Percentiles rank a stretch among this genome's conserved stretches.
These are phyloP conservation scores for Drosophila nigritarsus DNA, from an alignment of 2,888 invertebrate species.

Conservation along the genomic window DNA sequence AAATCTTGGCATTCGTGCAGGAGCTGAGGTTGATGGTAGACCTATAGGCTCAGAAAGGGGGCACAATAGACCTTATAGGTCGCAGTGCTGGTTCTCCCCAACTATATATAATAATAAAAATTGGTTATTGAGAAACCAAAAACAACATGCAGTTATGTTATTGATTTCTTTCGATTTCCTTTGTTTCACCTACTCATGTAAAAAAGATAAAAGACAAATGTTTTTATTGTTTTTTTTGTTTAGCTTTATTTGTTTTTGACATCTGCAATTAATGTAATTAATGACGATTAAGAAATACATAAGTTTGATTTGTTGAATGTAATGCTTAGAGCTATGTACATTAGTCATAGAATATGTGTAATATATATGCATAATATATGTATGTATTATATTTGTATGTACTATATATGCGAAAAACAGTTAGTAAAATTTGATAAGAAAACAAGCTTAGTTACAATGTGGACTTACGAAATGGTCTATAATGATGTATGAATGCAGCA, in stretches of 20 bases:
- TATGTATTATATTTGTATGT: constrained; percentile 20
- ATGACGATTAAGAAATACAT: constrained; percentile 65
- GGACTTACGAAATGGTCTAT: constrained; percentile 33
- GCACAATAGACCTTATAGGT: too few relatives aligned
- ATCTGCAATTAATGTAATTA: constrained; percentile 32
- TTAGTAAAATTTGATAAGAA: constrained; percentile 56
- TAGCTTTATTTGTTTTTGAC: constrained; percentile 71
- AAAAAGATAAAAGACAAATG: not conserved
- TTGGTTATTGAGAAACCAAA: not conserved
- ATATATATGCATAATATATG: constrained; percentile 23
- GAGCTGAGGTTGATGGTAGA: too few relatives aligned
- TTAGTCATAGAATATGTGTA: constrained; percentile 13
- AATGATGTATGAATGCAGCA: constrained; percentile 24
- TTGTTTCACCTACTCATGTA: not conserved
- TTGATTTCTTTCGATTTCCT: not conserved
- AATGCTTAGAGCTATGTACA: constrained; percentile 54
- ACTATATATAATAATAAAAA: too few relatives aligned
- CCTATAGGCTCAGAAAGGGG: too few relatives aligned
- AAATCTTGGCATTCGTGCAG: too few relatives aligned
- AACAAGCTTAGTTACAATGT: constrained; percentile 61
- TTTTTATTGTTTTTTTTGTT: constrained; percentile 32
- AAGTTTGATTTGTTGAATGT: constrained; percentile 28
- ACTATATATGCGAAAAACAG: constrained; percentile 51
- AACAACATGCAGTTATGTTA: not conserved
- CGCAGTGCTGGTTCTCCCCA: too few relatives aligned